Base-by-base conservation (phyloP, 2,797 vertebrate genomes). In the Lerista edwardsae region DNA sequence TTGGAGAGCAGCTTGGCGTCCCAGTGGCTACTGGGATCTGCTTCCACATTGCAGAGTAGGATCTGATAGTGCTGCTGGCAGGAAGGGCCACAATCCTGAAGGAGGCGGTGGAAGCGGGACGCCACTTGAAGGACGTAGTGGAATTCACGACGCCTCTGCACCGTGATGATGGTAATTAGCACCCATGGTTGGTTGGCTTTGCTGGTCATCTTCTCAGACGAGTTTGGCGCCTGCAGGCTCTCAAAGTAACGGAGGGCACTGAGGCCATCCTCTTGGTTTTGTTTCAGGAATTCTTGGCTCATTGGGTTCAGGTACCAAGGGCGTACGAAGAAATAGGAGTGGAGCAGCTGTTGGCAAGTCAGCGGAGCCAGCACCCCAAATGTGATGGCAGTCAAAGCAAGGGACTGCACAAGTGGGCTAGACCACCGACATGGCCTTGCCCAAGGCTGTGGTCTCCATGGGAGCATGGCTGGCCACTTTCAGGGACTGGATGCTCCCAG, bases 61-160 rank as follows among this genome's bases (percentile, higher is more conserved):
- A 99, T 87, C 27, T 95, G 95, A 86, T 96, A 81, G 1, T 57
- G 89, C 0, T 79, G 95, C 0, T 79, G 95, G 55, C 98, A 99
- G 0, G 0, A 93, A 0, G 11, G 75, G 29, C 94, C 94, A 2
- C 98, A 99, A 14, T 94, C 90, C 14, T 82, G 93, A 34, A 98
- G 95, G 0, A 97, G 95, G 8, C 51, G 84, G 29, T 96, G 95
- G 84, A 99, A 97, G 86, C 27, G 96, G n/a, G 87, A 95, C 75
- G 96, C 97, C 88, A 99, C 98, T 93, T 98, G 98, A 29, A 99
- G 95, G 86, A 98, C 95, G 0, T 99, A 99, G 94, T 98, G 98
- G 92, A 97, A 98, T 75, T 98, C 97, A 0, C 84, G 91, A 1
- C 44, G 93, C 39, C 98, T 96, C 78, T 95, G 94, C 67, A 97